A percentile compares a stretch with the other conserved stretches of the same genome.
phyloP scores from a whole-genome alignment of 2,797 vertebrate species.

The Lophura swinhoii region DNA sequence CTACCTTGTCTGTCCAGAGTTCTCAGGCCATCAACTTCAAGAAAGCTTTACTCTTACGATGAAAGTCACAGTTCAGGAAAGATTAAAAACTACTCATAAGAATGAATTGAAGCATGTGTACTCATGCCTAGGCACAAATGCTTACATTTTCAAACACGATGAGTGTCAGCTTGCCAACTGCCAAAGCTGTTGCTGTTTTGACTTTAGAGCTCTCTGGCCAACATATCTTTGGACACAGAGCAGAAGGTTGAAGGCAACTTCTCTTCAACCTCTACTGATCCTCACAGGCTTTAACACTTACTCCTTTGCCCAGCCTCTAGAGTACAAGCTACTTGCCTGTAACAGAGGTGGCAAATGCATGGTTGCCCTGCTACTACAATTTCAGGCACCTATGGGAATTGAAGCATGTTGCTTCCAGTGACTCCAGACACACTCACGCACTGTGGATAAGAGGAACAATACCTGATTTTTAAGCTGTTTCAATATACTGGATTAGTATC shows the following conservation, averaged over 20 bases:
- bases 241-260: not conserved
- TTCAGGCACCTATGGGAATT: not conserved
- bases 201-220: not conserved
- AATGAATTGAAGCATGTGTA: not conserved
- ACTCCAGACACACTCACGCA: not conserved
- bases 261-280: not conserved
- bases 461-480: not conserved
- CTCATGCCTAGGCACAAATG: accelerated
- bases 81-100: not conserved
- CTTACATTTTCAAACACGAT: accelerated
- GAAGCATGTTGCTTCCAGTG: not conserved
- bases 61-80: not conserved
- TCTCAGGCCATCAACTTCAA: not conserved
- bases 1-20: not conserved
- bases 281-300: not conserved
- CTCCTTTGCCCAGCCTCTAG: not conserved
- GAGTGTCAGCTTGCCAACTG: not conserved
- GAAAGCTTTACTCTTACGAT: not conserved
- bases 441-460: not conserved
- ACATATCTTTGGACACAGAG: not conserved
- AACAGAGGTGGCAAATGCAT: not conserved
- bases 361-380: not conserved
- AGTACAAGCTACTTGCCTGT: not conserved
- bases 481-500: not conserved
- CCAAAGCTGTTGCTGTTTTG: not conserved